phyloP scores from a whole-genome alignment of 1,140 invertebrate species.

The Luehdorfia chinensis region DNA sequence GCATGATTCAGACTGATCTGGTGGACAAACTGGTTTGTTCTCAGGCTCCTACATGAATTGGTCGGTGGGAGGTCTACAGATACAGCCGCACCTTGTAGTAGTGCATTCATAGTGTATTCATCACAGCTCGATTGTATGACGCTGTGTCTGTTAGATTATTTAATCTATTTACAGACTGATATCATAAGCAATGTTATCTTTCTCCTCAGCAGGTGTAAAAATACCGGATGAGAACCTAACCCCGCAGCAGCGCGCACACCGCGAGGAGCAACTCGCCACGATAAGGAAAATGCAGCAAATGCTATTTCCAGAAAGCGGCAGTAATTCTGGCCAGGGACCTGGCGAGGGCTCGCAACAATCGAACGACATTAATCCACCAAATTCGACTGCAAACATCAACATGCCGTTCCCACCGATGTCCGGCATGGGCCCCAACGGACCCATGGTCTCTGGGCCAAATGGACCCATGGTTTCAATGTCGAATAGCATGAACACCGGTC shows the following conservation, averaged over 20 bases:
- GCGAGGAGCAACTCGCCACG: conserved; percentile 94
- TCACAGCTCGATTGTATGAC: too few species aligned
- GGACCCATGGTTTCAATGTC: conserved; percentile 68
- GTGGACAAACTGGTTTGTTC: too few species aligned
- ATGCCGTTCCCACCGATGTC: conserved; percentile 72
- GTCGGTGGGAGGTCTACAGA: too few species aligned
- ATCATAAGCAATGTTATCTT: too few species aligned
- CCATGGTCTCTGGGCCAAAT: conserved; percentile 63
- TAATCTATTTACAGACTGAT: too few species aligned
- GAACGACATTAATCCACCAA: conserved; percentile 63
- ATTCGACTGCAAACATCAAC: conserved; percentile 62
- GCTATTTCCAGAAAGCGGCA: conserved; percentile 88
- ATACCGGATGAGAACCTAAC: conserved; percentile 98
- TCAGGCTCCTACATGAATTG: too few species aligned
- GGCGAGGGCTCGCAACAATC: conserved; percentile 43
- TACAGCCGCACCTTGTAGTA: too few species aligned
- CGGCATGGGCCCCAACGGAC: conserved; percentile 50
- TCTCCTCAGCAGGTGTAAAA: conserved; percentile 83
- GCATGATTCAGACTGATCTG: too few species aligned
- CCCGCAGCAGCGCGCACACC: conserved; percentile 94
- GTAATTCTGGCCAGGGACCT: conserved; percentile 55
- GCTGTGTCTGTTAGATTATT: too few species aligned
- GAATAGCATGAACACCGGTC: conserved; percentile 61
- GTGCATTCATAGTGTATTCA: too few species aligned
- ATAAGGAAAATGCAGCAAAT: conserved; percentile 95